These are phyloP conservation scores for Paguma larvata DNA, from an alignment of 2,797 vertebrate species.

Conservation along the genomic window DNA sequence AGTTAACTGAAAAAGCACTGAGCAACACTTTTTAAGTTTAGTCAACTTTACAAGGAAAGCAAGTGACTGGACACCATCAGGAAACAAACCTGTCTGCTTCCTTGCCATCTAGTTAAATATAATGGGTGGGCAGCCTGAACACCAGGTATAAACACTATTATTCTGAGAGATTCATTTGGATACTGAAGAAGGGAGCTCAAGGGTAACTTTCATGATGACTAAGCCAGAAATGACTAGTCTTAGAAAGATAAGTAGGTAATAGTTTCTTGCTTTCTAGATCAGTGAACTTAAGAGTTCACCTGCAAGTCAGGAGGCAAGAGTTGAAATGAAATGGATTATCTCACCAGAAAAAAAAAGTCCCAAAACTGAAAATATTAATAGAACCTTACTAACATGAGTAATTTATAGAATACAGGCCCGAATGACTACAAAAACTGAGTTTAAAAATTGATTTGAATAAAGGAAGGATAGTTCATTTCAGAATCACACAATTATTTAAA, in stretches of 20 bases:
- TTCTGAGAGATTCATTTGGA: background rate
- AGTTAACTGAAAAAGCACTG: background rate
- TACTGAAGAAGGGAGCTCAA: slow-evolving; percentile 10
- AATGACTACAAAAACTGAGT: background rate
- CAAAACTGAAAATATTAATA: slow-evolving; percentile 28
- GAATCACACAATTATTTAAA: background rate
- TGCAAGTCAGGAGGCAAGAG: background rate
- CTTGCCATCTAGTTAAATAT: background rate
- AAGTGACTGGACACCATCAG: background rate
- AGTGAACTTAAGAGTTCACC: background rate
- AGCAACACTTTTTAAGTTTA: background rate
- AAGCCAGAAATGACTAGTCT: background rate
- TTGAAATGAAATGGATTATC: background rate
- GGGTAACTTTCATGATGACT: slow-evolving; percentile 14
- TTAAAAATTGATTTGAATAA: slow-evolving; percentile 47
- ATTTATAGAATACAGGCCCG: background rate
- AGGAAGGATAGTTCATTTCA: slow-evolving; percentile 22
- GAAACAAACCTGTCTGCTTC: background rate
- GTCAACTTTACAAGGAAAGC: background rate
- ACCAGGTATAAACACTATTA: background rate
- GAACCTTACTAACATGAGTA: background rate
- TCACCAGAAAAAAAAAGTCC: background rate
- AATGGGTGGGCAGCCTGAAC: background rate
- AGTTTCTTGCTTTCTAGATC: background rate
- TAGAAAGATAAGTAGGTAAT: background rate